These are phyloP conservation scores for Perdita meconis DNA, from an alignment of 2,888 invertebrate genomes.

Conservation along the genomic window DNA sequence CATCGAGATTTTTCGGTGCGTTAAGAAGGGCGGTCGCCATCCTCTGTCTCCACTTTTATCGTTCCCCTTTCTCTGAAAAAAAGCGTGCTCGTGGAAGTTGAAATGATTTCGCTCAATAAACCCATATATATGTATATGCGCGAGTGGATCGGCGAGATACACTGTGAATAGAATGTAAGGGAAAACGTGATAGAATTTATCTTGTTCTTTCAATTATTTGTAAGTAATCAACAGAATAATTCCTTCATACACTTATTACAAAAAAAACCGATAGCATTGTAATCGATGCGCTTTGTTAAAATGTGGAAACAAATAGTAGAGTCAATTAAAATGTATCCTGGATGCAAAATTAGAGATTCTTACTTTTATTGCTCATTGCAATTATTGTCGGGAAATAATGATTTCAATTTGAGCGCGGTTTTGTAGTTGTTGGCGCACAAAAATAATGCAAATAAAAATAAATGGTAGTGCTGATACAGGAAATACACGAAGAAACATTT, in stretches of 20 bases:
- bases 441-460: no score
- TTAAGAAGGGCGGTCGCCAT: slow-evolving; percentile 46
- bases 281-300: no score
- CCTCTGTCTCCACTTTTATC: slow-evolving; percentile 38
- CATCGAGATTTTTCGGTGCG: slow-evolving; percentile 80
- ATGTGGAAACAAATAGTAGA: not conserved
- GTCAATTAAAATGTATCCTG: not conserved
- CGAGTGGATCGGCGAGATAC: slow-evolving; percentile 80
- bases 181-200: slow-evolving; percentile 77
- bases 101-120: slow-evolving; percentile 69
- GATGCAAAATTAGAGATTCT: no score
- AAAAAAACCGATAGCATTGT: no score
- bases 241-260: not conserved
- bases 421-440: no score
- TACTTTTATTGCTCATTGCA: no score
- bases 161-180: slow-evolving; percentile 81
- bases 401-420: no score
- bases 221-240: slow-evolving; percentile 41
- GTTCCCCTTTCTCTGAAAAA: slow-evolving; percentile 35
- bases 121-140: slow-evolving; percentile 71
- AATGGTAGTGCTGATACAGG: no score
- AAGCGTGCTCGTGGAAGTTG: slow-evolving; percentile 56
- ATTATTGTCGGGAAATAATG: no score
- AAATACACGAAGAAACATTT: no score
- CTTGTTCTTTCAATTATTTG: slow-evolving; percentile 22